A percentile compares a stretch with the other conserved stretches of the same genome.
Conservation (phyloP, 2,888 invertebrate genomes). For the Phortica magna region DNA sequence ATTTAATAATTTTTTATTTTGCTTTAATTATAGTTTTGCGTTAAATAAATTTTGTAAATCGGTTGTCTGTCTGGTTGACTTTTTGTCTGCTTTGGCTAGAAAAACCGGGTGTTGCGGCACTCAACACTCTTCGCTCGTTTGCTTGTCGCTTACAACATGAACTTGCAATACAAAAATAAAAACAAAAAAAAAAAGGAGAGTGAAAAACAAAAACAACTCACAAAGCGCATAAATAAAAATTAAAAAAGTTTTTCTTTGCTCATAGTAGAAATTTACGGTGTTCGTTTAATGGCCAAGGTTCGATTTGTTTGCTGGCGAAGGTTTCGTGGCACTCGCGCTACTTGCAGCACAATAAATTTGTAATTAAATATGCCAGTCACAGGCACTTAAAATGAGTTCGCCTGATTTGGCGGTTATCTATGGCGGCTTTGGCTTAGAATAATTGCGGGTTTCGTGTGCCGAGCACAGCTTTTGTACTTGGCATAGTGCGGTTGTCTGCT, state of each 20-base stretch:
- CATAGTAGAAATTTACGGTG: conserved; percentile 1
- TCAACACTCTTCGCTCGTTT: conserved; percentile 46
- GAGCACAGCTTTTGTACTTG: neutral
- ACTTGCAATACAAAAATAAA: conserved; percentile 51
- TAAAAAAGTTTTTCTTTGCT: neutral
- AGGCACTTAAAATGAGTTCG: neutral
- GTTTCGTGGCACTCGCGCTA: neutral
- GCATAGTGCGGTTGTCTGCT: neutral
- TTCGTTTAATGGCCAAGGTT: neutral
- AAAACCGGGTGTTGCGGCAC: neutral
- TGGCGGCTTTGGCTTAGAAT: neutral
- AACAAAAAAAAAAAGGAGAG: conserved; percentile 31
- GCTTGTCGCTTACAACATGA: conserved; percentile 51
- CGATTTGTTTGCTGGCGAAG: neutral
- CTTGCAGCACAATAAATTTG: conserved; percentile 13
- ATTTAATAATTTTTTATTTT: conserved; percentile 69
- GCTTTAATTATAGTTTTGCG: conserved; percentile 72
- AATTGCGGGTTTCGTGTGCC: conserved; percentile 2
- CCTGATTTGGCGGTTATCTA: conserved; percentile 1
- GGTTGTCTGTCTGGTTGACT: conserved; percentile 38
- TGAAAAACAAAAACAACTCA: conserved; percentile 17
- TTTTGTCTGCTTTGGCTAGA: too few species aligned
- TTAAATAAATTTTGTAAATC: conserved; percentile 67
- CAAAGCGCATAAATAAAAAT: neutral
- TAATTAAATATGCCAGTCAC: conserved; percentile 19